Evolutionary conservation across 2,113 vertebrate genomes (phyloP).

Genomic region (Sus scrofa): T2T-Sscrofa CM000812.6:142381501-142382000

Average conservation of each 20-base stretch:
- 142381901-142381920: conserved; percentile 63
- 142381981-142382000: conserved; percentile 22
- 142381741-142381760: not conserved
- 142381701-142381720: not conserved
- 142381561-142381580: not conserved
- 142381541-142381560: not conserved
- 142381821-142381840: conserved; percentile 8
- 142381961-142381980: conserved; percentile 71
- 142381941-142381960: conserved; percentile 52
- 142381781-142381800: conserved; percentile 30
- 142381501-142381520: not conserved
- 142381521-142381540: not conserved
- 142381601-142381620: not conserved
- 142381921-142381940: conserved; percentile 25
- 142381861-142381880: conserved; percentile 68
- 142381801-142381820: conserved; percentile 33
- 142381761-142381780: conserved; percentile 4
- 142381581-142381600: not conserved
- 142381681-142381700: not conserved
- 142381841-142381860: conserved; percentile 80
- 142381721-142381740: not conserved
- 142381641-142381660: not conserved
- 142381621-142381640: not conserved
- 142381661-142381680: not conserved
- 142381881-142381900: conserved; percentile 58